Conservation (phyloP, 2,888 invertebrate genomes). For the Campaea margaritaria region DNA sequence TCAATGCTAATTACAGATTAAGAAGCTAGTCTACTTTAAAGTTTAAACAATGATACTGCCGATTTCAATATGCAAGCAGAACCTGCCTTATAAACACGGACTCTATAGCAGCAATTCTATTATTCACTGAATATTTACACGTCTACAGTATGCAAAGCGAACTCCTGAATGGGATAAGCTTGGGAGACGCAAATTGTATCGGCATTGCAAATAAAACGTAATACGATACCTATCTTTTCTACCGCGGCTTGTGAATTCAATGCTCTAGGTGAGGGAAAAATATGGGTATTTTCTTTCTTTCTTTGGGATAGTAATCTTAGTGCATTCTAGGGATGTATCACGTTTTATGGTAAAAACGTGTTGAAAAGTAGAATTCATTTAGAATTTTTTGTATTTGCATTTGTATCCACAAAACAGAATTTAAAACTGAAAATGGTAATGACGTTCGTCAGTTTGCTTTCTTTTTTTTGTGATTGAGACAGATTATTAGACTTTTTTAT, state of each 20-base stretch:
- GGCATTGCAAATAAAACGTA: slow-evolving; percentile 23
- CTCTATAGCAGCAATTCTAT: slow-evolving; percentile 23
- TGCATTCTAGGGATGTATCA: no score
- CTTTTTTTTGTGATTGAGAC: no score
- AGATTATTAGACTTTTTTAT: no score
- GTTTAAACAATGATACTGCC: background rate
- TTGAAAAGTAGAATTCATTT: no score
- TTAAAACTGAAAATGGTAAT: no score
- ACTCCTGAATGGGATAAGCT: slow-evolving; percentile 26
- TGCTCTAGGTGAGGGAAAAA: slow-evolving; percentile 12
- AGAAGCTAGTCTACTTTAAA: no score
- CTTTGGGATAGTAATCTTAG: background rate
- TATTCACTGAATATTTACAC: slow-evolving; percentile 33
- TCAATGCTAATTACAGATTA: no score
- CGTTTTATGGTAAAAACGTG: no score
- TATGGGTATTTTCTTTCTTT: slow-evolving; percentile 1
- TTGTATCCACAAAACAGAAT: no score
- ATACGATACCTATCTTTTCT: slow-evolving; percentile 20
- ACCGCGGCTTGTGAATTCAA: slow-evolving; percentile 15
- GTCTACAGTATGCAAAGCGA: slow-evolving; percentile 27
- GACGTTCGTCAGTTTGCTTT: no score
- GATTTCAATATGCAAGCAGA: slow-evolving; percentile 13
- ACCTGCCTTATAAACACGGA: slow-evolving; percentile 11
- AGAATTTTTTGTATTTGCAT: no score
- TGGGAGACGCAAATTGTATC: slow-evolving; percentile 23